Base-by-base conservation (phyloP, 1,140 invertebrate species). In the Amphibalanus amphitrite region DNA sequence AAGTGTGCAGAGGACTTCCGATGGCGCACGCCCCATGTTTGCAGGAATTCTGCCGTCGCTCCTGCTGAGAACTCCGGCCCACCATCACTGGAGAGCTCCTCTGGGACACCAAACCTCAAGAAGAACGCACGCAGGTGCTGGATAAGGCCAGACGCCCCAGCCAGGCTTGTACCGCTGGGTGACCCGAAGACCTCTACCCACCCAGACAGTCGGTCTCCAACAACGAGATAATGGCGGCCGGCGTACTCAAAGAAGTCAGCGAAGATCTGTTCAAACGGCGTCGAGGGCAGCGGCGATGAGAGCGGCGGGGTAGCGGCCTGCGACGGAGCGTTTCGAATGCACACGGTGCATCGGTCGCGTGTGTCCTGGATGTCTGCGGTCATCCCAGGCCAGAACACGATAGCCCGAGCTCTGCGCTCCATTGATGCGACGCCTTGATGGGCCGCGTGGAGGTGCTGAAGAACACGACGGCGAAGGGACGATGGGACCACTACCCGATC, bases 51-150 rank as follows among this genome's bases (percentile, higher is more conserved):
- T 6, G 23, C 23, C 6, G 69, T 69, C 4, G 30, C 69, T 10
- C 23, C n/a, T 23, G 69, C 69, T 8, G 69, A 25, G 40, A 69
- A 69, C 13, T 30, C 70, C 8, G 70, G 47, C 4, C 64, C 64
- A 3, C 64, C 64, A 30, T 71, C 70, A 17, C 28, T 71, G 15
- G 70, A 29, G 13, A 70, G n/a, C 70, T 71, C 47, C 30, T 71
- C 28, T 28, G 70, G 70, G 10, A 71, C 70, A 25, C 70, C 70
- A 40, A 71, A 71, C 23, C 8, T 71, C 15, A 30, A 15, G 69
- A 71, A 71, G 23, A n/a, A 59, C 30, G 64, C 23, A 65, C 70
- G 47, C 15, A 71, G 70, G 28, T 30, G 30, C 23, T 6, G 15
- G 25, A 71, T 71, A 25, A 40, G 70, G 69, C 70, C 70, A 6